Base-by-base conservation (phyloP, 64 coral and sea anemone genomes). In the Stichodactyla mertensii region DNA sequence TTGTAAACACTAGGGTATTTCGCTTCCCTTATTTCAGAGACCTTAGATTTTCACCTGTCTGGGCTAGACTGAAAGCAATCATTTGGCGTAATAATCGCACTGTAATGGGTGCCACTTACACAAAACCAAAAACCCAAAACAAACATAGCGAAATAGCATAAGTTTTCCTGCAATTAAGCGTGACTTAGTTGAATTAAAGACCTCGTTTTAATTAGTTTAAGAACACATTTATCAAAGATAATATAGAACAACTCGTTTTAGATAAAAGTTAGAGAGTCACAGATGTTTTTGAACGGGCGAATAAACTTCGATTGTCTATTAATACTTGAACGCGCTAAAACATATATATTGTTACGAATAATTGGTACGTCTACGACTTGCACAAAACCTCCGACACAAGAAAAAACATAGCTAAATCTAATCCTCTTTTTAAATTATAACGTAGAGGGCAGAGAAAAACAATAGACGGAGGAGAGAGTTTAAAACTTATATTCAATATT, bases 161-260 rank as follows among this genome's bases (percentile, higher is more conserved):
- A 26, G 69, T 74, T 74, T 74, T 2, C 6, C 3, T 74, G 22
- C 69, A 74, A 74, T 74, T 74, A 74, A 27, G 22, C 14, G 22
- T 74, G 69, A 74, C 22, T 31, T 74, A 74, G 69, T 74, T 31
- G 69, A 74, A 74, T 74, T 74, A 74, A 74, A 19, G 69, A 12
- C 69, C 69, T 74, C 24, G 26, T 74, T 74, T 74, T 74, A 74
- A 74, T 74, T 74, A 74, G n/a, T 74, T 74, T 28, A 31, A 74
- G n/a, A 23, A 74, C 69, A 74, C 69, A 74, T 74, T 74, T 31
- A 74, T 74, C 24, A 74, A 31, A 23, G n/a, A 74, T 74, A 74
- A 74, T 74, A 31, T 12, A 31, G 6, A 74, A 74, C 69, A 74
- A 26, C n/a, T 31, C 27, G 62, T 74, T 74, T 74, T 31, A 31